These are phyloP conservation scores for Syritta pipiens DNA, from an alignment of 2,888 invertebrate genomes.

Conservation along the genomic window DNA sequence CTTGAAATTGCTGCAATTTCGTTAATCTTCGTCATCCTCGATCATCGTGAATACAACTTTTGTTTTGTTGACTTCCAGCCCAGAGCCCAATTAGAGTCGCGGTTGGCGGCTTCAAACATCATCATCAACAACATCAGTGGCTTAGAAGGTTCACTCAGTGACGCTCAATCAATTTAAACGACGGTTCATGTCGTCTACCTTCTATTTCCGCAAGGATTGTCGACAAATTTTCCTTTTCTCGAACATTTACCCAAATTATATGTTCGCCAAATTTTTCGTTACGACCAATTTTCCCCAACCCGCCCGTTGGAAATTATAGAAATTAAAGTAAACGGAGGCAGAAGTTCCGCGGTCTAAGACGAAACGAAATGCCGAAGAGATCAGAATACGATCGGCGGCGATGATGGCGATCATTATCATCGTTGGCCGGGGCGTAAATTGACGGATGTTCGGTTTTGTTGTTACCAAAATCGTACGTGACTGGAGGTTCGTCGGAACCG, in stretches of 20 bases:
- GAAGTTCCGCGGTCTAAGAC: slow-evolving; percentile 12
- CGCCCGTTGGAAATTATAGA: slow-evolving; percentile 57
- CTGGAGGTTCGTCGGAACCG: slow-evolving; percentile 24
- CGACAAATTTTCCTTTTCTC: slow-evolving; percentile 18
- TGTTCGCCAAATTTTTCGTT: slow-evolving; percentile 15
- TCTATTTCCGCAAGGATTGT: slow-evolving; percentile 59
- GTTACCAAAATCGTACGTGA: slow-evolving; percentile 65
- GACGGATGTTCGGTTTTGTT: slow-evolving; percentile 61
- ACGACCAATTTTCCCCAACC: slow-evolving; percentile 15
- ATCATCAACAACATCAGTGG: too few species aligned
- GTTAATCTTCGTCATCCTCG: slow-evolving; percentile 61
- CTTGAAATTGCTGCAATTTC: slow-evolving; percentile 62
- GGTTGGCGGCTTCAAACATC: slow-evolving; percentile 9
- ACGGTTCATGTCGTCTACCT: slow-evolving; percentile 49
- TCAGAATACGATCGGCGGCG: slow-evolving; percentile 27
- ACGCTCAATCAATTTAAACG: slow-evolving; percentile 65
- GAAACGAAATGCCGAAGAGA: slow-evolving; percentile 23
- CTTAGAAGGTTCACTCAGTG: slow-evolving; percentile 39
- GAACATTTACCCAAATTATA: slow-evolving; percentile 66
- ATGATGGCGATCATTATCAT: slow-evolving; percentile 53
- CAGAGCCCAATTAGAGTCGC: slow-evolving; percentile 48
- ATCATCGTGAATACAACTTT: slow-evolving; percentile 10
- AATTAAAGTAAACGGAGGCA: slow-evolving; percentile 69
- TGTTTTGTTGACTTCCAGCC: background rate
- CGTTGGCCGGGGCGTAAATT: slow-evolving; percentile 62